A percentile compares a stretch with the other conserved stretches of the same genome.
phyloP scores from a whole-genome alignment of 2,888 invertebrate species.

The Odontocerum albicorne region DNA sequence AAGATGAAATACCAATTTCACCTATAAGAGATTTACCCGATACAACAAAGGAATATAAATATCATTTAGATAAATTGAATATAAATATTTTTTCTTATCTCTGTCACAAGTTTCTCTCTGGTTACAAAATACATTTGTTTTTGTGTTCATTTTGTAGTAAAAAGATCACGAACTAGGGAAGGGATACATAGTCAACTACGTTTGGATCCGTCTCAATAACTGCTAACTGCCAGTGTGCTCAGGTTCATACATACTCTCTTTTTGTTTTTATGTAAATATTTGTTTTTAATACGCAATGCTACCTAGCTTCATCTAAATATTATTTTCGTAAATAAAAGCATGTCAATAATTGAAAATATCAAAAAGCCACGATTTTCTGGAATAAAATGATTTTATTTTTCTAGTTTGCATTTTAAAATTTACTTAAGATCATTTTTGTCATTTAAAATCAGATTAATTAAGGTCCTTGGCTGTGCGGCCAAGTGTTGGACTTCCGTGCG shows the following conservation, averaged over 20 bases:
- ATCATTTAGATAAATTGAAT: neutral
- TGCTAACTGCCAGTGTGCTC: constrained; percentile 6
- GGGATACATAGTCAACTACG: constrained; percentile 27
- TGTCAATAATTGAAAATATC: too few relatives aligned
- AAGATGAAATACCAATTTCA: neutral
- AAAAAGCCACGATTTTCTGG: too few relatives aligned
- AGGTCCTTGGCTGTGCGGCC: too few relatives aligned
- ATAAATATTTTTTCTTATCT: neutral
- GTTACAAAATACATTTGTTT: too few relatives aligned
- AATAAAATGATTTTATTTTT: too few relatives aligned
- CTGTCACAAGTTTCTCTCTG: too few relatives aligned
- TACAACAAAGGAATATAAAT: neutral
- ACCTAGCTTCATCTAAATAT: neutral
- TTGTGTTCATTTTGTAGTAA: constrained; percentile 30
- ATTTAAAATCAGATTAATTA: too few relatives aligned
- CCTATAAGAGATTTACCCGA: neutral
- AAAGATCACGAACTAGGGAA: constrained; percentile 33
- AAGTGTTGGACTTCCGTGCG: too few relatives aligned
- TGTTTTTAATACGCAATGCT: neutral
- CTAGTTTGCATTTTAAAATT: too few relatives aligned
- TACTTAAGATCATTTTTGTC: too few relatives aligned
- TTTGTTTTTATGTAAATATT: constrained; percentile 8
- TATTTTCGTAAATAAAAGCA: too few relatives aligned
- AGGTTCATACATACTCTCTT: constrained; percentile 19
- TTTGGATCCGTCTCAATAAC: constrained; percentile 14